These are phyloP conservation scores for Habropoda laboriosa DNA, from an alignment of 1,140 invertebrate species.

Conservation along the genomic window DNA sequence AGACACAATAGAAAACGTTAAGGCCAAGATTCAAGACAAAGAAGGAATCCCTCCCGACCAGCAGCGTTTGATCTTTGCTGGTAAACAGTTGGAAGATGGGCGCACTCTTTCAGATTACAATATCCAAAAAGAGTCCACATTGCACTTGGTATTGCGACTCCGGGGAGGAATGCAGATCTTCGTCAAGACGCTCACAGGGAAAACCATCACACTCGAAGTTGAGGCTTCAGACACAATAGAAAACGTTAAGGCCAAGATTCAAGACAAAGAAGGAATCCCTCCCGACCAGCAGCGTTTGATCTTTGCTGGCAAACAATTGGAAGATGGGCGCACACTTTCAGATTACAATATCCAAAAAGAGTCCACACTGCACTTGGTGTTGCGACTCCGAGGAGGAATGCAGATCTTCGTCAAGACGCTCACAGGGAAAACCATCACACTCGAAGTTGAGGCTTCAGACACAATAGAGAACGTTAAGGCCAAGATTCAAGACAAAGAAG, in stretches of 20 bases:
- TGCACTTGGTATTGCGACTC: conserved; percentile 28
- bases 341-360: conserved; percentile 65
- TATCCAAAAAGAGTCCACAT: conserved; percentile 80
- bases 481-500: conserved; percentile 90
- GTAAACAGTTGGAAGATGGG: conserved; percentile 18
- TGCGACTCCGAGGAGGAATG: conserved; percentile 75
- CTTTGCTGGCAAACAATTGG: background rate
- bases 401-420: conserved; percentile 77
- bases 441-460: conserved; percentile 89
- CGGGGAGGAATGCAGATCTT: conserved; percentile 38
- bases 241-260: conserved; percentile 83
- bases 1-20: conserved; percentile 90
- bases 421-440: conserved; percentile 85
- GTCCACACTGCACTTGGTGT: background rate
- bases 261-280: conserved; percentile 32
- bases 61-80: conserved; percentile 26
- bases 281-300: conserved; percentile 71
- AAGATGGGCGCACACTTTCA: conserved; percentile 22
- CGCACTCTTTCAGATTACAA: conserved; percentile 30
- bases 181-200: background rate
- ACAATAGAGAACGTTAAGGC: conserved; percentile 91
- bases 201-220: conserved; percentile 85
- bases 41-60: conserved; percentile 70
- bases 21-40: conserved; percentile 73
- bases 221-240: conserved; percentile 89